phyloP scores from a whole-genome alignment of 2,113 vertebrate genomes.

The Tragelaphus buxtoni region DNA sequence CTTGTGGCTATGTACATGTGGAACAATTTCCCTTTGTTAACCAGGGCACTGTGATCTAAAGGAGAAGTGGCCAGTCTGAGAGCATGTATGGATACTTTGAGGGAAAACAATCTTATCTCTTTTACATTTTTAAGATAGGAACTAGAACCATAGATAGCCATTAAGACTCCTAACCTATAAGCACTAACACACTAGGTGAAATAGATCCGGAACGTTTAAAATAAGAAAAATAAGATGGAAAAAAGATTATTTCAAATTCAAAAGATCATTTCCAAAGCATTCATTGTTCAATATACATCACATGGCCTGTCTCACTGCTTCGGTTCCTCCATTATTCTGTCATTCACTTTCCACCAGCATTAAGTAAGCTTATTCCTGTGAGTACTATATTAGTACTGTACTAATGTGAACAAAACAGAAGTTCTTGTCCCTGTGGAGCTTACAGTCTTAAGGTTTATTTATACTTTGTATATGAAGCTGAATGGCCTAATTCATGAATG shows the following conservation, averaged over 20 bases:
- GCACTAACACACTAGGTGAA: not conserved
- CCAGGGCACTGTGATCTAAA: not conserved
- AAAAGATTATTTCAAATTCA: not conserved
- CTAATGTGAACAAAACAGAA: not conserved
- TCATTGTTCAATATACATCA: too few relatives aligned
- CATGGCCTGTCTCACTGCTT: not conserved
- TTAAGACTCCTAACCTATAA: not conserved
- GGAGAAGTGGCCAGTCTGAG: not conserved
- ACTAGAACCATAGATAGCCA: not conserved
- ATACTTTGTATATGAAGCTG: not conserved
- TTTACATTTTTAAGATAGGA: not conserved
- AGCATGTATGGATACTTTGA: not conserved
- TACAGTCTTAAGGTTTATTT: not conserved
- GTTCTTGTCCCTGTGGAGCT: not conserved
- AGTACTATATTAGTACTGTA: not conserved
- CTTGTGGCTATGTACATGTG: not conserved
- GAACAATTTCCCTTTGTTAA: conserved; percentile 42
- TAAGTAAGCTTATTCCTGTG: not conserved
- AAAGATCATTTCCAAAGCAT: not conserved
- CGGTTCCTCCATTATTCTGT: not conserved
- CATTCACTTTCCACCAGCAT: accelerated
- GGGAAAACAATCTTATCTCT: not conserved
- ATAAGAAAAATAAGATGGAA: not conserved
- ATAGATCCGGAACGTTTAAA: not conserved
- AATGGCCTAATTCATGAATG: not conserved